Evolutionary conservation across 2,113 vertebrate species (phyloP).

Genomic region (Vulpes vulpes): DNA sequence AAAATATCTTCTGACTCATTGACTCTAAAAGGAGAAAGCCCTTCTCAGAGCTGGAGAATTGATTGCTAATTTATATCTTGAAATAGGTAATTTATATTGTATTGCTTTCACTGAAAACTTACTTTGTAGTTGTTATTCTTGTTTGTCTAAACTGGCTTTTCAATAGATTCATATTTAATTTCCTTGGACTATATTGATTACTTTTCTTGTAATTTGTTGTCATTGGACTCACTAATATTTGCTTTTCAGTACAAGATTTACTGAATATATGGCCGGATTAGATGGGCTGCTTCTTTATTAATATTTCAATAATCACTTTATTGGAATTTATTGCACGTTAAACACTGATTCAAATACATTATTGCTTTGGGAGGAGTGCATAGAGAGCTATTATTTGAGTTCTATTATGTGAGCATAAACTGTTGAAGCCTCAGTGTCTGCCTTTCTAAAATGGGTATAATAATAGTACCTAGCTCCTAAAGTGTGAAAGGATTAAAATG

Average conservation of each 20-base stretch:
- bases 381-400: slow-evolving; percentile 32
- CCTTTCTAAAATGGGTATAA: slow-evolving; percentile 10
- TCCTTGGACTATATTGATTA: slow-evolving; percentile 36
- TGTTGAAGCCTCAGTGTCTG: background rate
- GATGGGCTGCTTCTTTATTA: slow-evolving; percentile 46
- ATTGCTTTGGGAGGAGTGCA: background rate
- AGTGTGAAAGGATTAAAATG: background rate
- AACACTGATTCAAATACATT: background rate
- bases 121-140: slow-evolving; percentile 22
- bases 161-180: slow-evolving; percentile 9
- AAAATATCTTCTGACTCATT: slow-evolving; percentile 20
- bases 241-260: slow-evolving; percentile 22
- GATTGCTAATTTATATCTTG: background rate
- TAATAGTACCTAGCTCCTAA: background rate
- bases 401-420: background rate
- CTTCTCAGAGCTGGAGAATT: background rate
- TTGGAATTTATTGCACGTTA: slow-evolving; percentile 51
- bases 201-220: slow-evolving; percentile 47
- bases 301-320: slow-evolving; percentile 27
- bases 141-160: background rate
- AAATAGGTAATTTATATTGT: slow-evolving; percentile 12
- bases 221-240: slow-evolving; percentile 47
- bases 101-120: slow-evolving; percentile 32
- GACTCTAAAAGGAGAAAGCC: background rate
- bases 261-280: background rate